Percentiles rank a stretch among this genome's conserved stretches.
Conservation (phyloP, 2,797 vertebrate species). For the Balearica regulorum region DNA sequence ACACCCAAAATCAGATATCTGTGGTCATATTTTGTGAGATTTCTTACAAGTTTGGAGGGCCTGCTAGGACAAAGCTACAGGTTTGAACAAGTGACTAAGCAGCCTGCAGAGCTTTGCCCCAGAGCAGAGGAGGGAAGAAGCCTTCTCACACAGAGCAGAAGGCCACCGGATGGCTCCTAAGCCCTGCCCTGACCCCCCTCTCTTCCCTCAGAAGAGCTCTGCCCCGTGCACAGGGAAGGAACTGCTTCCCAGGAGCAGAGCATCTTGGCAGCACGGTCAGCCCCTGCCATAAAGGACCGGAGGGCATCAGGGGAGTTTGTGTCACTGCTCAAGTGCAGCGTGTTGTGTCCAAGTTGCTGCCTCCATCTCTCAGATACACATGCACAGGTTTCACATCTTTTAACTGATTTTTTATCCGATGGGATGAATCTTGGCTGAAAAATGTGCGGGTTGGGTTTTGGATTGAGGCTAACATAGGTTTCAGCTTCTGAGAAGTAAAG, state of each 20-base stretch:
- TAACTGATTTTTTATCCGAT: neutral
- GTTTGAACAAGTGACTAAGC: neutral
- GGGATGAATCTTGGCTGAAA: neutral
- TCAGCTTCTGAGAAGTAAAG: neutral
- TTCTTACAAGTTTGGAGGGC: neutral
- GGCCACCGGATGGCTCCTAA: neutral
- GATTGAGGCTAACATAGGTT: neutral
- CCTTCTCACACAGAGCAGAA: neutral
- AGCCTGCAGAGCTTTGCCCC: neutral
- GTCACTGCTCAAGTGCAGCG: neutral
- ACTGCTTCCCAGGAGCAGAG: neutral
- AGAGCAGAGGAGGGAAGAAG: neutral
- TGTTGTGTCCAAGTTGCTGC: fast-evolving
- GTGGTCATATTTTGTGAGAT: neutral
- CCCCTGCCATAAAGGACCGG: neutral
- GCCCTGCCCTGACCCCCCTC: neutral
- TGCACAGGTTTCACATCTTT: neutral
- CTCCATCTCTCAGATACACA: neutral
- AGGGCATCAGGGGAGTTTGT: neutral
- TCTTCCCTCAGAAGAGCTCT: neutral
- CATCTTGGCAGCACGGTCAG: neutral
- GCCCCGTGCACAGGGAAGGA: neutral
- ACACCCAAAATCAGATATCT: neutral
- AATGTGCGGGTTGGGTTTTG: neutral
- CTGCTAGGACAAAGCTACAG: neutral